phyloP scores from a whole-genome alignment of 2,888 invertebrate genomes.

The Gymnoscelis rufifasciata region DNA sequence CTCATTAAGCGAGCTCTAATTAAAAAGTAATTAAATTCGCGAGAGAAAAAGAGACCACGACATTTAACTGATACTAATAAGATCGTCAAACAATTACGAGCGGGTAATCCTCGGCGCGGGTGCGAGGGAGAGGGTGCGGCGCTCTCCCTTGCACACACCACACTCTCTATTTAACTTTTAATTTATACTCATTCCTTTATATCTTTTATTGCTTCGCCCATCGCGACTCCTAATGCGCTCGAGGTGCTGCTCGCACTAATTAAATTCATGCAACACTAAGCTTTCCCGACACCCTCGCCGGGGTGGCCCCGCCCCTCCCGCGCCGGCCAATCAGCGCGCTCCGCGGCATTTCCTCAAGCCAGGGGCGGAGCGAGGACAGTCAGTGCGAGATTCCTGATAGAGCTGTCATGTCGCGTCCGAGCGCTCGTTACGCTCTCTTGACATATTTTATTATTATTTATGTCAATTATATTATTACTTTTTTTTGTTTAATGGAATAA shows the following conservation, averaged over 20 bases:
- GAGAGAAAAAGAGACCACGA: slow-evolving; percentile 74
- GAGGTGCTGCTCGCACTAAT: slow-evolving; percentile 78
- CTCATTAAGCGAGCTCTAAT: slow-evolving; percentile 71
- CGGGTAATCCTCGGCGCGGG: slow-evolving; percentile 51
- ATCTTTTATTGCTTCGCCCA: slow-evolving; percentile 80
- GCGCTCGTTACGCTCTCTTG: slow-evolving; percentile 74
- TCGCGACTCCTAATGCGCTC: slow-evolving; percentile 78
- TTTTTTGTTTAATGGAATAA: slow-evolving; percentile 77
- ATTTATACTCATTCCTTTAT: slow-evolving; percentile 80
- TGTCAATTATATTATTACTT: slow-evolving; percentile 79
- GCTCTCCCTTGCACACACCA: slow-evolving; percentile 49
- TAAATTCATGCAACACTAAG: slow-evolving; percentile 79
- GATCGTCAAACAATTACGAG: slow-evolving; percentile 79
- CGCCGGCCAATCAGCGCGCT: slow-evolving; percentile 44
- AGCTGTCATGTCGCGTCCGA: slow-evolving; percentile 76
- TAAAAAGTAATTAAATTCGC: slow-evolving; percentile 78
- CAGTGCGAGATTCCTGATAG: slow-evolving; percentile 73
- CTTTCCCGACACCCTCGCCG: slow-evolving; percentile 44
- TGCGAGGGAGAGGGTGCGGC: slow-evolving; percentile 34
- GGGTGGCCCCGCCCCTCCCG: slow-evolving; percentile 44
- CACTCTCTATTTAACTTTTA: slow-evolving; percentile 78
- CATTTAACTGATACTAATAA: slow-evolving; percentile 80
- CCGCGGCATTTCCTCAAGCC: slow-evolving; percentile 40
- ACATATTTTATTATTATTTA: slow-evolving; percentile 80
- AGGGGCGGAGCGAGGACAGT: slow-evolving; percentile 40